Conservation (phyloP, 2,113 vertebrate species). For the Hipposideros armiger region DNA sequence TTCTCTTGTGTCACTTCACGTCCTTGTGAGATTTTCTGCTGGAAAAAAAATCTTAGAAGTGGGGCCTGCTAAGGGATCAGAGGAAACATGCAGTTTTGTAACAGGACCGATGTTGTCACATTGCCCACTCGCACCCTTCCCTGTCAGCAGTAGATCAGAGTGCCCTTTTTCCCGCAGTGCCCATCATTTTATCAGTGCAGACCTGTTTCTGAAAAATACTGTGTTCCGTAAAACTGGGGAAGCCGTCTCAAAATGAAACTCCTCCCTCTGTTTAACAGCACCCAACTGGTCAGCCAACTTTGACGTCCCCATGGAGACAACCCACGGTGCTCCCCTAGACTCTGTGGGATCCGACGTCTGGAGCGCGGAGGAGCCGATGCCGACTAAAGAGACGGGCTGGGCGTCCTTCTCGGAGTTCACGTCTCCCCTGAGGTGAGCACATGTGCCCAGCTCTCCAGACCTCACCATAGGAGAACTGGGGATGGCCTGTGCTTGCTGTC, state of each 20-base stretch:
- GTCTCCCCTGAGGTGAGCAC: slow-evolving; percentile 90
- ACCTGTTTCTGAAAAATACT: background rate
- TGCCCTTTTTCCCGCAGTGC: background rate
- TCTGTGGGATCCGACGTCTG: slow-evolving; percentile 91
- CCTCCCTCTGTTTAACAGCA: slow-evolving; percentile 85
- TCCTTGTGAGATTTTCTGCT: background rate
- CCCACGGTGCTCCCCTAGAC: slow-evolving; percentile 89
- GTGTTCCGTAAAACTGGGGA: background rate
- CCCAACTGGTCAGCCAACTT: slow-evolving; percentile 97
- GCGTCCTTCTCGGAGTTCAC: slow-evolving; percentile 96
- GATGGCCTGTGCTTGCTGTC: fast-evolving
- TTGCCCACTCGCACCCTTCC: background rate
- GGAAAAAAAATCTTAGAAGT: background rate
- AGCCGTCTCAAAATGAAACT: background rate
- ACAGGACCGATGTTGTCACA: fast-evolving
- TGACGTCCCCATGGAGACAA: slow-evolving; percentile 97
- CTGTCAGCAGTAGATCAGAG: fast-evolving
- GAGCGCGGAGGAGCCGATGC: slow-evolving; percentile 90
- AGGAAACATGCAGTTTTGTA: background rate
- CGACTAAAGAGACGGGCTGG: slow-evolving; percentile 93
- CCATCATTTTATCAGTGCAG: background rate
- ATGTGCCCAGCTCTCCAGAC: fast-evolving
- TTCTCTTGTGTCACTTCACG: background rate
- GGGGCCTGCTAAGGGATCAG: background rate
- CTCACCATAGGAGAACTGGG: fast-evolving